Conservation (phyloP, 2,797 vertebrate genomes). For the Danio aesculapii region DNA sequence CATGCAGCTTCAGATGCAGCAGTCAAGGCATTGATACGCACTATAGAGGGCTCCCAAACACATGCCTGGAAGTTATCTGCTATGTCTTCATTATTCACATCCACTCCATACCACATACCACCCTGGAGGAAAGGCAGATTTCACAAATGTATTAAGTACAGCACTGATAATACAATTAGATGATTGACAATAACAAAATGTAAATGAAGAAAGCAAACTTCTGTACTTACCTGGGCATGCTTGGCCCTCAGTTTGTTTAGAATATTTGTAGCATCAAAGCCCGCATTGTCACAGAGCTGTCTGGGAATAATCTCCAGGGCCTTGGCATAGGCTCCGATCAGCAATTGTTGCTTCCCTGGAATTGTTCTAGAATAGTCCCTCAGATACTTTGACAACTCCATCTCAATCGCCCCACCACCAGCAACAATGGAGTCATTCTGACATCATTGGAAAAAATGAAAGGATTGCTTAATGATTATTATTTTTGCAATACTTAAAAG, state of each 20-base stretch:
- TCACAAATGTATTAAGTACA: neutral
- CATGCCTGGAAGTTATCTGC: conserved; percentile 90
- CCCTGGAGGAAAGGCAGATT: conserved; percentile 75
- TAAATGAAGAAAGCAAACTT: too few relatives aligned
- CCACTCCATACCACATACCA: conserved; percentile 94
- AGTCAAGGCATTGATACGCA: conserved; percentile 92
- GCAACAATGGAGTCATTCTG: conserved; percentile 96
- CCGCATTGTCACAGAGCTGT: conserved; percentile 97
- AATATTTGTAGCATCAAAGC: conserved; percentile 98
- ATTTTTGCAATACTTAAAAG: neutral
- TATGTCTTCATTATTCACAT: conserved; percentile 95
- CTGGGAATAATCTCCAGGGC: conserved; percentile 96
- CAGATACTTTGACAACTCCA: conserved; percentile 96
- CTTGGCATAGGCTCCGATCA: conserved; percentile 96
- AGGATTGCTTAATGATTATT: neutral
- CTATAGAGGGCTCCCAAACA: conserved; percentile 94
- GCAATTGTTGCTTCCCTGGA: conserved; percentile 96
- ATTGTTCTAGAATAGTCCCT: conserved; percentile 96
- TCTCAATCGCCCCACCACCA: conserved; percentile 95
- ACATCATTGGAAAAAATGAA: conserved; percentile 23
- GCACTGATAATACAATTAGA: neutral
- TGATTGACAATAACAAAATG: neutral
- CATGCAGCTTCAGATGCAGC: conserved; percentile 95
- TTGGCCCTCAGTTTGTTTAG: conserved; percentile 96
- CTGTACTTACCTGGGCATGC: conserved; percentile 88